A percentile compares a stretch with the other conserved stretches of the same genome.
Conservation (phyloP, 2,888 invertebrate species). For the Electrophaes corylata region DNA sequence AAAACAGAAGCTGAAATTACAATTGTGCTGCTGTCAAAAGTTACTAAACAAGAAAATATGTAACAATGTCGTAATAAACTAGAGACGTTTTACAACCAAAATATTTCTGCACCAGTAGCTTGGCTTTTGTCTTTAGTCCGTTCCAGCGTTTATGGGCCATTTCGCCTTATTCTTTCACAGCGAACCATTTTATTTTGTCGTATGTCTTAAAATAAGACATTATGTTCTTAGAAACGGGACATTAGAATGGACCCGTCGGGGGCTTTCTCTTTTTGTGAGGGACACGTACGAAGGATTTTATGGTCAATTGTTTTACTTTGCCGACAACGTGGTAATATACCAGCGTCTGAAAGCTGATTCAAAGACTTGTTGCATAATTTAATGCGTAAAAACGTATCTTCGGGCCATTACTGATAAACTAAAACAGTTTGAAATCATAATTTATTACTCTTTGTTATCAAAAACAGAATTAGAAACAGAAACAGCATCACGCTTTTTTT, state of each 20-base stretch:
- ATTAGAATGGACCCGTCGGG: constrained; percentile 69
- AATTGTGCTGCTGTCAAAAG: constrained; percentile 74
- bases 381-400: constrained; percentile 12
- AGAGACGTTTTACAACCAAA: constrained; percentile 71
- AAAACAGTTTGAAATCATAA: too few relatives aligned
- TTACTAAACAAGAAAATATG: constrained; percentile 67
- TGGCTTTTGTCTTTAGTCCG: constrained; percentile 73
- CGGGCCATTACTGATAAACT: too few relatives aligned
- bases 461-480: too few relatives aligned
- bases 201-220: constrained; percentile 81
- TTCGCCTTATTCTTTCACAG: constrained; percentile 73
- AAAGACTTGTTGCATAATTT: constrained; percentile 28
- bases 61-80: constrained; percentile 78
- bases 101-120: constrained; percentile 74
- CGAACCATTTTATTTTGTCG: constrained; percentile 74
- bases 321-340: constrained; percentile 46
- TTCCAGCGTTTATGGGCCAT: constrained; percentile 72
- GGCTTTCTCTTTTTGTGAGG: constrained; percentile 78
- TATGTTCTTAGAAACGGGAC: constrained; percentile 81
- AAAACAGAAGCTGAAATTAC: constrained; percentile 72
- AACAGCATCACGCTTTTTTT: too few relatives aligned
- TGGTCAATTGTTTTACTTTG: constrained; percentile 80
- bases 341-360: constrained; percentile 49
- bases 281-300: constrained; percentile 78
- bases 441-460: too few relatives aligned